A percentile compares a stretch with the other conserved stretches of the same genome.
These are phyloP conservation scores for Andrena flavipes DNA, from an alignment of 2,888 invertebrate species.

Conservation along the genomic window DNA sequence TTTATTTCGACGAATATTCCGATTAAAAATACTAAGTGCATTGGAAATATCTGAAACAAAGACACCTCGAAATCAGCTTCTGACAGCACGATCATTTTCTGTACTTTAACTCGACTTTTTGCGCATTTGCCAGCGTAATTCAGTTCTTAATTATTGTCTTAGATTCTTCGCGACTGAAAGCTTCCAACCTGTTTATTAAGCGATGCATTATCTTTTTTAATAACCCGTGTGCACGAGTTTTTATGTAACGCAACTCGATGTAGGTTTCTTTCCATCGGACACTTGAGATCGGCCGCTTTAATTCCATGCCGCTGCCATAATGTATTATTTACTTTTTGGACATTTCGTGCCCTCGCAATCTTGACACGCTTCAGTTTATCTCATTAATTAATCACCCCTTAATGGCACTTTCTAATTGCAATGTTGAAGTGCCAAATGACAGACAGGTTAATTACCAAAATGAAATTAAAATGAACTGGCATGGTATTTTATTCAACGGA, in stretches of 20 bases:
- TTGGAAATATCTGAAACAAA: neutral
- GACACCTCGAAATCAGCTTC: neutral
- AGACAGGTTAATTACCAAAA: neutral
- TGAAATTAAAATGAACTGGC: constrained; percentile 1
- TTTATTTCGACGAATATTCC: neutral
- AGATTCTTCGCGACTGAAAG: constrained; percentile 1
- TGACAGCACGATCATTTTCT: neutral
- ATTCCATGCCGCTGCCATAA: constrained; percentile 8
- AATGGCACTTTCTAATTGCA: constrained; percentile 9
- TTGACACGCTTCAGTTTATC: constrained; percentile 31
- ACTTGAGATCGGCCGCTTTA: constrained; percentile 6
- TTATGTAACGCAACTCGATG: neutral
- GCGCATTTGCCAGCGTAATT: constrained; percentile 1
- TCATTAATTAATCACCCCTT: constrained; percentile 25
- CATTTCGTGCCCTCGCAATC: neutral
- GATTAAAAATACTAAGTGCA: neutral
- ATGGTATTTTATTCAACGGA: neutral
- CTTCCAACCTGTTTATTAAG: constrained; percentile 34
- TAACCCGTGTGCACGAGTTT: neutral
- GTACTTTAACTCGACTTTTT: neutral
- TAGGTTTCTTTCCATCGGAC: neutral
- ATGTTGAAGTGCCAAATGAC: neutral
- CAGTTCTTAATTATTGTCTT: constrained; percentile 14
- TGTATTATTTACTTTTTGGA: constrained; percentile 9
- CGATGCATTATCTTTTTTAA: constrained; percentile 13